These are phyloP conservation scores for rabbit (Oryctolagus cuniculus) DNA, from an alignment of 2,113 vertebrate genomes.

Conservation along the genomic window mOryCun1.1 NC_091436.1:166799501-166800000, in stretches of 20 bases:
- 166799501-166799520: conserved; percentile 23
- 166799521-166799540: neutral
- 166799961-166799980: neutral
- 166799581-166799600: too few species aligned
- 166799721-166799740: neutral
- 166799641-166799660: accelerated
- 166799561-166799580: too few species aligned
- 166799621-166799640: neutral
- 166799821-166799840: neutral
- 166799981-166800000: neutral
- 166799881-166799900: neutral
- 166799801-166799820: neutral
- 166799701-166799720: neutral
- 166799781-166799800: neutral
- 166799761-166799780: neutral
- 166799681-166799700: neutral
- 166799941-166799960: neutral
- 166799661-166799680: neutral
- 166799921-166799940: neutral
- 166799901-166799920: neutral
- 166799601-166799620: too few species aligned
- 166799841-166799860: neutral
- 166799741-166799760: neutral
- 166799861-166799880: neutral
- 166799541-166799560: neutral